Conservation (phyloP, 2,797 vertebrate genomes). For the Rousettus madagascariensis region DNA sequence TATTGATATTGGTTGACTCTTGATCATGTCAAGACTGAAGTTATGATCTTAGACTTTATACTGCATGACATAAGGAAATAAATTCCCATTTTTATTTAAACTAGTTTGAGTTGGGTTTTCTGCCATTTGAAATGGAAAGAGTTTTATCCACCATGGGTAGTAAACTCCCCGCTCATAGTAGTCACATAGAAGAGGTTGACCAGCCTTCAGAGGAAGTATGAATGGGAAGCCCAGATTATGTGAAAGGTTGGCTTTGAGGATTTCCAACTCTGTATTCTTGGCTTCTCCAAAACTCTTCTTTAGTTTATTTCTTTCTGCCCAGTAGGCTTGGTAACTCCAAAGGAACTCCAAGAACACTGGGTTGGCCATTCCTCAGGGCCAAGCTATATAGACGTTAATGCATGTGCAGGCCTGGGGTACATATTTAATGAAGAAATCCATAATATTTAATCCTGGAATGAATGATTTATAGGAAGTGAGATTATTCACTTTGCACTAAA, state of each 20-base stretch:
- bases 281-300: background rate
- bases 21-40: background rate
- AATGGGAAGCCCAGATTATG: background rate
- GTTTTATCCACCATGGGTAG: background rate
- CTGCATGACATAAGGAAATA: background rate
- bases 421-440: conserved; percentile 77
- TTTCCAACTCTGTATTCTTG: background rate
- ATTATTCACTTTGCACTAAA: conserved; percentile 80
- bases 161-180: background rate
- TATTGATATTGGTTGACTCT: background rate
- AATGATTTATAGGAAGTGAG: conserved; percentile 79
- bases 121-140: background rate
- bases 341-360: conserved; percentile 31
- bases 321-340: conserved; percentile 55
- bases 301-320: conserved; percentile 19
- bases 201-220: background rate
- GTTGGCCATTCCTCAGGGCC: conserved; percentile 24
- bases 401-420: conserved; percentile 33
- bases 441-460: conserved; percentile 79
- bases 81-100: background rate
- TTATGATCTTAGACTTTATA: background rate
- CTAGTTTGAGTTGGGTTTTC: background rate
- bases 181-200: background rate
- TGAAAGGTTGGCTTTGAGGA: background rate
- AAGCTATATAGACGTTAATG: conserved; percentile 62